Percentiles rank a stretch among this genome's conserved stretches.
Conservation (phyloP, 2,888 invertebrate genomes). For the Nymphalis c-album region DNA sequence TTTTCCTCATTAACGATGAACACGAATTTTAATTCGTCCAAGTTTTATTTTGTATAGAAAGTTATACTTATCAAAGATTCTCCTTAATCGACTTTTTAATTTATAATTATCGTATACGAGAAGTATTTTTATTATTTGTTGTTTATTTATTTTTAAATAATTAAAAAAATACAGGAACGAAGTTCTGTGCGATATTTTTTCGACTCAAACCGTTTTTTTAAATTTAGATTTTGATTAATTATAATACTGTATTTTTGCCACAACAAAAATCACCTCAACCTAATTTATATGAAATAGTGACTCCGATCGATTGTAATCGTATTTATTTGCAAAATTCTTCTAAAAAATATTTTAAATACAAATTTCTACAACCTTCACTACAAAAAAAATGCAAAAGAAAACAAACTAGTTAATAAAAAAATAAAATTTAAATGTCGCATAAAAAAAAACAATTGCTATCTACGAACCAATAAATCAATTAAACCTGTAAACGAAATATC, state of each 20-base stretch:
- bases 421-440: slow-evolving; percentile 3
- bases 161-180: no score
- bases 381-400: not conserved
- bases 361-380: no score
- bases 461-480: slow-evolving; percentile 47
- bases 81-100: slow-evolving; percentile 1
- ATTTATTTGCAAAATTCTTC: not conserved
- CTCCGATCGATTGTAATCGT: not conserved
- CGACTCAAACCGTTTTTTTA: no score
- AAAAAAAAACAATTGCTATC: slow-evolving; percentile 28
- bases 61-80: not conserved
- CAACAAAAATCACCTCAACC: no score
- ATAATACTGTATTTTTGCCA: no score
- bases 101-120: not conserved
- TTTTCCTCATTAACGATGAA: slow-evolving; percentile 33
- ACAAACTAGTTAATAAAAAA: not conserved
- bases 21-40: slow-evolving; percentile 21
- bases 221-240: no score
- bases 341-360: no score
- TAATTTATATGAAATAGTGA: no score
- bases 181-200: no score
- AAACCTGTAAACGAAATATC: slow-evolving; percentile 48
- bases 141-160: not conserved
- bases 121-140: not conserved
- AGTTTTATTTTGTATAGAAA: slow-evolving; percentile 19